Evolutionary conservation across 2,888 invertebrate species (phyloP).

Genomic region (Acheta domesticus): DNA sequence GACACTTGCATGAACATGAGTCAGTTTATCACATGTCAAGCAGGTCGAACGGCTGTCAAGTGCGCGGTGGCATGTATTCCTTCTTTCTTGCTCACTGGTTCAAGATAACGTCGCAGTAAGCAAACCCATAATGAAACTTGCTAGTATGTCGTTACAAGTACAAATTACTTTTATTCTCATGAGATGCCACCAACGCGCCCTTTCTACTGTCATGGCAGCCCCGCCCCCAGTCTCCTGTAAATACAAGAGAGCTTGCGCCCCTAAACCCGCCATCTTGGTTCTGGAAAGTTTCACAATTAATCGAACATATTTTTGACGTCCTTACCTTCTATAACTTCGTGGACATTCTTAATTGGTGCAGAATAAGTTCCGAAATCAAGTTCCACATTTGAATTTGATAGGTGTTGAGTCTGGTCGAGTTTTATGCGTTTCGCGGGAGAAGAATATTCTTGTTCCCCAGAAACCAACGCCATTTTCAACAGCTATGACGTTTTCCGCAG

Average conservation of each 20-base stretch:
- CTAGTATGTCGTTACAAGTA: too few relatives aligned
- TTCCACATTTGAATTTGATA: conserved; percentile 36
- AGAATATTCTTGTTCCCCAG: conserved; percentile 38
- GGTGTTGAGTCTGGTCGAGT: conserved; percentile 38
- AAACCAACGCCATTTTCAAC: conserved; percentile 39
- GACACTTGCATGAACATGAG: not conserved
- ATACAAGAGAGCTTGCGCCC: conserved; percentile 26
- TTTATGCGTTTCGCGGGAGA: conserved; percentile 39
- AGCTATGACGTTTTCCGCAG: conserved; percentile 35
- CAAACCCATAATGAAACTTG: too few relatives aligned
- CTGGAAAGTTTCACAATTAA: conserved; percentile 34
- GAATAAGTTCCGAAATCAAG: conserved; percentile 37
- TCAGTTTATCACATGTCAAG: too few relatives aligned
- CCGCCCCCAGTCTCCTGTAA: conserved; percentile 36
- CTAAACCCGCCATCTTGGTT: conserved; percentile 37
- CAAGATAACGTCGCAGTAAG: too few relatives aligned
- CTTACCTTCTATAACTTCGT: conserved; percentile 37
- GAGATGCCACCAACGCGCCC: not conserved
- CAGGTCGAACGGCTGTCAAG: not conserved
- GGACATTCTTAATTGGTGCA: conserved; percentile 36
- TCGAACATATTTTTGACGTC: conserved; percentile 33
- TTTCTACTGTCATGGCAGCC: conserved; percentile 33
- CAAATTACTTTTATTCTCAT: too few relatives aligned
- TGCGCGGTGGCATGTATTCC: not conserved
- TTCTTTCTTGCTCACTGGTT: too few relatives aligned